Evolutionary conservation across 2,888 invertebrate species (phyloP).

Genomic region (Amorpha juglandis): DNA sequence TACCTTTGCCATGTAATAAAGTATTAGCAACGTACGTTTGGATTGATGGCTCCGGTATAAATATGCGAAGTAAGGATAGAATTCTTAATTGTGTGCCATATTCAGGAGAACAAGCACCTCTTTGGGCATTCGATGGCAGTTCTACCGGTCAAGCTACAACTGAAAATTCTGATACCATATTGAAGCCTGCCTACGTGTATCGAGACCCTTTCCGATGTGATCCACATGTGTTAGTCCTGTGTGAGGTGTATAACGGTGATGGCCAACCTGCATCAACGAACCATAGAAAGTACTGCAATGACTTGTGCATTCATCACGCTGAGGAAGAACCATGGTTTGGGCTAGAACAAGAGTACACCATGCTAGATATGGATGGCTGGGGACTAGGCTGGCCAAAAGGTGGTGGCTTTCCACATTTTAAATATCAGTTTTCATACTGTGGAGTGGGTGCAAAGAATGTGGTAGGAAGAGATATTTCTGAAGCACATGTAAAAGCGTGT

Average conservation of each 20-base stretch:
- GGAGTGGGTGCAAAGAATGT: constrained; percentile 97
- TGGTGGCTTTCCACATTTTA: constrained; percentile 93
- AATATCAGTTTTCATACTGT: constrained; percentile 95
- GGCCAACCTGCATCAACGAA: constrained; percentile 89
- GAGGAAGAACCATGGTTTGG: constrained; percentile 94
- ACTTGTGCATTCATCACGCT: constrained; percentile 87
- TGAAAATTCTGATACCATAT: constrained; percentile 94
- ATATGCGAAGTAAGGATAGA: constrained; percentile 87
- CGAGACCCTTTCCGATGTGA: constrained; percentile 95
- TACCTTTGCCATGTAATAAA: constrained; percentile 85
- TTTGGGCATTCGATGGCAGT: constrained; percentile 97
- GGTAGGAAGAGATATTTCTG: constrained; percentile 95
- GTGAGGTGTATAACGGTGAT: constrained; percentile 91
- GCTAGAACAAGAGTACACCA: constrained; percentile 95
- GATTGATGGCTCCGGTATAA: constrained; percentile 91
- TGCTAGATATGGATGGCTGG: constrained; percentile 93
- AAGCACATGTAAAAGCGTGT: constrained; percentile 92
- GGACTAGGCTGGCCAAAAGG: constrained; percentile 97
- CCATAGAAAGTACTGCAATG: constrained; percentile 87
- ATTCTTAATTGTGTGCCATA: constrained; percentile 87
- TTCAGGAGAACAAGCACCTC: constrained; percentile 83
- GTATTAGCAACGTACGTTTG: constrained; percentile 89
- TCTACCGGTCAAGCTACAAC: constrained; percentile 92
- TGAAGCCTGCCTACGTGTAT: constrained; percentile 94
- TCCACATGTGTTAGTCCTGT: constrained; percentile 93